Conservation (phyloP, 2,113 vertebrate genomes). For the Panthera leo region DNA sequence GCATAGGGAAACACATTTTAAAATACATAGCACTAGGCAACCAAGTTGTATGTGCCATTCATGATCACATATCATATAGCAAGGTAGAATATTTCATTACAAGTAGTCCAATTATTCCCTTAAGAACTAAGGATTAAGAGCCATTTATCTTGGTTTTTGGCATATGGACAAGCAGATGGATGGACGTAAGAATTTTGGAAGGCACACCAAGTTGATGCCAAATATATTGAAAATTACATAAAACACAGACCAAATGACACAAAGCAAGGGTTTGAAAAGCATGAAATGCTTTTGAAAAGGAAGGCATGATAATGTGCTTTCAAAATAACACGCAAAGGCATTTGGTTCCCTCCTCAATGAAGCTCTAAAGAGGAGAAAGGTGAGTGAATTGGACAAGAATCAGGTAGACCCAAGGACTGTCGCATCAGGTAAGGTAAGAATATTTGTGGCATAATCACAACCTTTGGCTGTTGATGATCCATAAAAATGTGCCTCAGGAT, state of each 20-base stretch:
- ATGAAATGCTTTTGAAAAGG: constrained; percentile 4
- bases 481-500: not conserved
- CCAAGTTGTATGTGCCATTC: not conserved
- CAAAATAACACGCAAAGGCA: constrained; percentile 2
- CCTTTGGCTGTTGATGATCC: not conserved
- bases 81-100: not conserved
- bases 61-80: not conserved
- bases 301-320: constrained; percentile 3
- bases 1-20: not conserved
- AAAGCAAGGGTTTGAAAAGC: constrained; percentile 56
- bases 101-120: not conserved
- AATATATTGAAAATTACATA: constrained; percentile 64
- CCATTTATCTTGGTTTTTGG: constrained; percentile 34
- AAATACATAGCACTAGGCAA: not conserved
- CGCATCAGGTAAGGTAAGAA: not conserved
- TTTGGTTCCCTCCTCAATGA: not conserved
- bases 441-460: not conserved
- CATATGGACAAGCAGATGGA: constrained; percentile 67
- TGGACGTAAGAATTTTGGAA: constrained; percentile 54
- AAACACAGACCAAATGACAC: constrained; percentile 66
- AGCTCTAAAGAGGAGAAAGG: not conserved
- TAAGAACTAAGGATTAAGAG: constrained; percentile 31
- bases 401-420: not conserved
- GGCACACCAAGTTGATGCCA: constrained; percentile 28
- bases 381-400: not conserved